phyloP scores from a whole-genome alignment of 2,797 vertebrate genomes.

The Siniperca undulata region DNA sequence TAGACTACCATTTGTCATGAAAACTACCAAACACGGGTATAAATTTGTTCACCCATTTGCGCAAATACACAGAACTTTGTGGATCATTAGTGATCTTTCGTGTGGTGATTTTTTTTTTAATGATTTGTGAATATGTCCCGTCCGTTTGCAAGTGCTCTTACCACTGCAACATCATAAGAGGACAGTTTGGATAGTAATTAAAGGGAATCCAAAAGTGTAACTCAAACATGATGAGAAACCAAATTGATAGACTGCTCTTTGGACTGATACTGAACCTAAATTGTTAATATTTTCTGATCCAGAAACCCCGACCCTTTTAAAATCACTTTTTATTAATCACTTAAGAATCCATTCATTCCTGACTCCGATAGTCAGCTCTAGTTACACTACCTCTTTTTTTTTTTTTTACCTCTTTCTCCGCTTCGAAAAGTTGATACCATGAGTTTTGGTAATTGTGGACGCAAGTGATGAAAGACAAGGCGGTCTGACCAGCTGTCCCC shows the following conservation, averaged over 20 bases:
- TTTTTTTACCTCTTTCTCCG: neutral
- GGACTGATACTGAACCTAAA: neutral
- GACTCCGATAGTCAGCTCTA: too few relatives aligned
- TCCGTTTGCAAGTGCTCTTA: neutral
- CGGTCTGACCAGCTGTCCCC: neutral
- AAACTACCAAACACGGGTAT: neutral
- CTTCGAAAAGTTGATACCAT: neutral
- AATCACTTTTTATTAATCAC: neutral
- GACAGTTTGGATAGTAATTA: too few relatives aligned
- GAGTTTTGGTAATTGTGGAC: neutral
- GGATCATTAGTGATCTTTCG: neutral
- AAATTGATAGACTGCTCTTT: neutral
- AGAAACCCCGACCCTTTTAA: neutral
- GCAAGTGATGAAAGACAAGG: neutral
- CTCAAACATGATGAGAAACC: neutral
- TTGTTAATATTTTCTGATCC: neutral
- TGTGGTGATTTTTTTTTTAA: neutral
- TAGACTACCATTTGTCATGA: neutral
- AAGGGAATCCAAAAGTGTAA: neutral
- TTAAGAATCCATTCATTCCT: too few relatives aligned
- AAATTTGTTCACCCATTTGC: neutral
- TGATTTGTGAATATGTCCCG: neutral
- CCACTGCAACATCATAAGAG: neutral
- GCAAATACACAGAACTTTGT: neutral
- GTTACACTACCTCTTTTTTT: too few relatives aligned